Evolutionary conservation across 2,888 invertebrate species (phyloP).

Genomic region (Deroplatys truncata): DNA sequence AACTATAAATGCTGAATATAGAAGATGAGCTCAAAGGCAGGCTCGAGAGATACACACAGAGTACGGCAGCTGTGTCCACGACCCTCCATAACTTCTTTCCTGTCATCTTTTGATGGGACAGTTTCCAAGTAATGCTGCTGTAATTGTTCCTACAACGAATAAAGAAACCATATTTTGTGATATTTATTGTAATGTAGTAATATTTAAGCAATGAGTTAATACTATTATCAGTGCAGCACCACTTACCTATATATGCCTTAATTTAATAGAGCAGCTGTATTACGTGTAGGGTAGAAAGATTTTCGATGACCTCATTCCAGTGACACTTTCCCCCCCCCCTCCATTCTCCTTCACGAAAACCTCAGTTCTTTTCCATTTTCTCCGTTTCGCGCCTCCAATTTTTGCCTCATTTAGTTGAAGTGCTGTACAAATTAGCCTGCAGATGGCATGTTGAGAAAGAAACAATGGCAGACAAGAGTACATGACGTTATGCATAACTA

Average conservation of each 20-base stretch:
- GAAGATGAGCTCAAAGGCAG: no score
- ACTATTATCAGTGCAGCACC: no score
- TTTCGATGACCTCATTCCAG: not conserved
- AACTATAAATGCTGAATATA: no score
- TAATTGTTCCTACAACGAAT: no score
- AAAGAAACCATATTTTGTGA: no score
- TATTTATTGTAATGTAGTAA: no score
- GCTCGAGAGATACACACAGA: no score
- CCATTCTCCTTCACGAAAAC: not conserved
- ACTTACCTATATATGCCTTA: not conserved
- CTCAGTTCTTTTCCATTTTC: not conserved
- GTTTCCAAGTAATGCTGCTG: no score
- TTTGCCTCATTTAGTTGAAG: not conserved
- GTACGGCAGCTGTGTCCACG: no score
- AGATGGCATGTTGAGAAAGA: not conserved
- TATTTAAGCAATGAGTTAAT: no score
- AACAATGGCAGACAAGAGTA: not conserved
- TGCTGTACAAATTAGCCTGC: not conserved
- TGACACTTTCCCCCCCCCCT: not conserved
- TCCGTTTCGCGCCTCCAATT: not conserved
- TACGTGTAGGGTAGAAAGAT: not conserved
- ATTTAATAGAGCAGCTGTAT: not conserved
- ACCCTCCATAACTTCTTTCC: no score
- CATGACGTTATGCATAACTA: not conserved
- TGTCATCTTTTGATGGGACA: no score